Evolutionary conservation across 2,888 invertebrate genomes (phyloP).

Genomic region (Eupelmus urozonus): DNA sequence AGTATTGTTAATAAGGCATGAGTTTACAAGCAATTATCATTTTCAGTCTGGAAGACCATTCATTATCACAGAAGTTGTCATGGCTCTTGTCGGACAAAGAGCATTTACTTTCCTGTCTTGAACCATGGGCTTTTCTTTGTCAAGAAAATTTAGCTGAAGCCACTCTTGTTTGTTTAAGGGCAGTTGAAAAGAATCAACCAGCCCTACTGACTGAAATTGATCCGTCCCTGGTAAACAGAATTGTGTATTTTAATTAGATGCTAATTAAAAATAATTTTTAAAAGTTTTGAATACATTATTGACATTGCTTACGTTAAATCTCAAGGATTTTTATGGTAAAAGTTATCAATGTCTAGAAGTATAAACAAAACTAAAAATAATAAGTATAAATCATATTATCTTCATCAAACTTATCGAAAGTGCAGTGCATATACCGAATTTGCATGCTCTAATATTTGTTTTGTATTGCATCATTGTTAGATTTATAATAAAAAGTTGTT

Average conservation of each 20-base stretch:
- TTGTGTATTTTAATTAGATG: not conserved
- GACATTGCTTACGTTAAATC: not conserved
- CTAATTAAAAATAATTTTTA: not conserved
- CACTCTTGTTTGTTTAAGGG: conserved; percentile 81
- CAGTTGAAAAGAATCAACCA: conserved; percentile 82
- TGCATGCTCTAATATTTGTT: conserved; percentile 50
- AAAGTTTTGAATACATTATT: not conserved
- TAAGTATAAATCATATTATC: conserved; percentile 19
- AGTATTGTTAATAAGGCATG: not conserved
- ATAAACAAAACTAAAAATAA: conserved; percentile 15
- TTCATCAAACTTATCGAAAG: conserved; percentile 12
- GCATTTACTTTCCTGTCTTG: conserved; percentile 81
- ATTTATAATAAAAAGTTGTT: conserved; percentile 26
- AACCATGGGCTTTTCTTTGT: conserved; percentile 80
- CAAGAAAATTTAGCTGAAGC: conserved; percentile 82
- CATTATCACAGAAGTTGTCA: conserved; percentile 81
- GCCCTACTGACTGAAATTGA: conserved; percentile 82
- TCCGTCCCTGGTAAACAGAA: conserved; percentile 77
- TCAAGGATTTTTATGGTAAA: no score
- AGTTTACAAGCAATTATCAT: conserved; percentile 30
- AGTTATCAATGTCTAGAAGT: not conserved
- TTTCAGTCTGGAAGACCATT: conserved; percentile 80
- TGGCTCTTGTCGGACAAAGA: conserved; percentile 82
- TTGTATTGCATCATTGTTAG: conserved; percentile 53
- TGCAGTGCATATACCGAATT: conserved; percentile 17